Evolutionary conservation across 2,888 invertebrate genomes (phyloP).

Genomic region (Adela reaumurella): DNA sequence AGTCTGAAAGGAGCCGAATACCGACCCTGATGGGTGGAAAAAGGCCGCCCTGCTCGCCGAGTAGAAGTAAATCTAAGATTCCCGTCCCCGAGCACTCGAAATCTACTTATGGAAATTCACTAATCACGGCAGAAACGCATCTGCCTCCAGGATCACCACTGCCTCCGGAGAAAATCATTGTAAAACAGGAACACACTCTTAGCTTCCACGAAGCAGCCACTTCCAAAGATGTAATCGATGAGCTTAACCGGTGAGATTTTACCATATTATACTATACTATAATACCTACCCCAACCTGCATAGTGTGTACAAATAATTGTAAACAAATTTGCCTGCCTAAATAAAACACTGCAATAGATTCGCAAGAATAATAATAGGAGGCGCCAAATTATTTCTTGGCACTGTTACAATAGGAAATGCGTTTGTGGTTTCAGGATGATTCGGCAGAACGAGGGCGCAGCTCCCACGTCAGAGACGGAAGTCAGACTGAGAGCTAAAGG

Average conservation of each 20-base stretch:
- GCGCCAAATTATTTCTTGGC: no score
- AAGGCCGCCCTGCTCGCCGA: constrained; percentile 45
- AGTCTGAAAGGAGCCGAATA: constrained; percentile 54
- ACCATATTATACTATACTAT: no score
- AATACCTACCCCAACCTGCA: no score
- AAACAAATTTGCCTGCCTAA: no score
- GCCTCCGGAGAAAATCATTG: constrained; percentile 35
- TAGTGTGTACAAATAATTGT: no score
- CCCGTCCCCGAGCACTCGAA: constrained; percentile 32
- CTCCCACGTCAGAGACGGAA: constrained; percentile 11
- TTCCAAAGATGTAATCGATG: constrained; percentile 73
- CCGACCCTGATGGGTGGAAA: constrained; percentile 49
- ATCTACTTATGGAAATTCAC: constrained; percentile 11
- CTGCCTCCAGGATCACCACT: constrained; percentile 7
- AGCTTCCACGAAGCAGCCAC: constrained; percentile 73
- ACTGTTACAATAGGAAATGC: no score
- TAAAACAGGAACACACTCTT: constrained; percentile 56
- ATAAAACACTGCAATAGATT: no score
- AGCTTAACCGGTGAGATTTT: constrained; percentile 56
- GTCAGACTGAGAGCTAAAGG: constrained; percentile 21
- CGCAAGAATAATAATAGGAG: no score
- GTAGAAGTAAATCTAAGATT: constrained; percentile 35
- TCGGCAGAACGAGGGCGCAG: constrained; percentile 34
- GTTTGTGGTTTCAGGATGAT: constrained; percentile 50
- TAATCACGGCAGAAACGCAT: constrained; percentile 15